Evolutionary conservation across 2,888 invertebrate species (phyloP).

Genomic region (Pyrochroa serraticornis): DNA sequence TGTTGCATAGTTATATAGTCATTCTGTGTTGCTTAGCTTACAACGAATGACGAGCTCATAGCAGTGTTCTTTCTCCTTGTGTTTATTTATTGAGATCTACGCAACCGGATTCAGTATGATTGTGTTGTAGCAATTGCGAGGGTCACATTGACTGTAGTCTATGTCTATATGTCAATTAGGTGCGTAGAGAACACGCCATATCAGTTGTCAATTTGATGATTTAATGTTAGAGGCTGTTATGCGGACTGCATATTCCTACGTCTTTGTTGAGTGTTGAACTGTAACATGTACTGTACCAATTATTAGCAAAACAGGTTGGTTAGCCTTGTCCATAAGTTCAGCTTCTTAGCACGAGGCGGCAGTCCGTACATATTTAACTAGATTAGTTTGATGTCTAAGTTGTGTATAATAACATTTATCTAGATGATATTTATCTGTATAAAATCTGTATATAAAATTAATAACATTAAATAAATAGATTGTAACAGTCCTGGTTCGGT

Average conservation of each 20-base stretch:
- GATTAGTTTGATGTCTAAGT: constrained; percentile 48
- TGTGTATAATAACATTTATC: constrained; percentile 51
- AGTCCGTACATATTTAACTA: constrained; percentile 46
- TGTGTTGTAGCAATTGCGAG: constrained; percentile 57
- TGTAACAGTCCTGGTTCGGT: constrained; percentile 26
- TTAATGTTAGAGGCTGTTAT: constrained; percentile 57
- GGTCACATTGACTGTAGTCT: constrained; percentile 49
- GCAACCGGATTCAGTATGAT: constrained; percentile 47
- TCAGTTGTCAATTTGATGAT: constrained; percentile 56
- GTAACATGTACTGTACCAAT: constrained; percentile 22
- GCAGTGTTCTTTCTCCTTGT: constrained; percentile 32
- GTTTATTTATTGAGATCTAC: constrained; percentile 31
- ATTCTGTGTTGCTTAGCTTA: constrained; percentile 51
- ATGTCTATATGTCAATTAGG: constrained; percentile 56
- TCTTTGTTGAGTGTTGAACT: constrained; percentile 29
- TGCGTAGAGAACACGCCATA: constrained; percentile 55
- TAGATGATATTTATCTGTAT: constrained; percentile 51
- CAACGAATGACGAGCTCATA: constrained; percentile 46
- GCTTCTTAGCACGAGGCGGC: constrained; percentile 42
- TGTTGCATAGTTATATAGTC: constrained; percentile 44
- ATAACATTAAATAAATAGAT: constrained; percentile 44
- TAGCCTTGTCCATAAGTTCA: constrained; percentile 33
- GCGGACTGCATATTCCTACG: constrained; percentile 44
- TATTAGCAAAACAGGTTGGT: constrained; percentile 12
- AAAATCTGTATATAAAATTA: constrained; percentile 51